Conservation (phyloP, 1,140 invertebrate genomes). For the Oppia nitens region DNA sequence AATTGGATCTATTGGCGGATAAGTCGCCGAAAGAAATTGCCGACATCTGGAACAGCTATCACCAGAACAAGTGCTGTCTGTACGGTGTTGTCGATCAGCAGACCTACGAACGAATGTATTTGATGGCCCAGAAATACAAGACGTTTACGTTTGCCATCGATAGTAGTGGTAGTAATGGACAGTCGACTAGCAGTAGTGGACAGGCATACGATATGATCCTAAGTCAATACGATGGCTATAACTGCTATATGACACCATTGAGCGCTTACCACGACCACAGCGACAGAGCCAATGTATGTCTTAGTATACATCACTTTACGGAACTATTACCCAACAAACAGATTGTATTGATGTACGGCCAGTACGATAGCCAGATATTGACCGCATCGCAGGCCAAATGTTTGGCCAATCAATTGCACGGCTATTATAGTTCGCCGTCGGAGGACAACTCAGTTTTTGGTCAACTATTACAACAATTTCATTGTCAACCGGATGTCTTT, state of each 20-base stretch:
- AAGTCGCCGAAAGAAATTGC: conserved; percentile 7
- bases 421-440: conserved; percentile 18
- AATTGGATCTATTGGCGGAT: conserved; percentile 13
- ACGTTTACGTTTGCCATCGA: conserved; percentile 11
- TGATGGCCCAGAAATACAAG: conserved; percentile 5
- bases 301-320: conserved; percentile 10
- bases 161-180: neutral
- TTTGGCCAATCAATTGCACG: conserved; percentile 19
- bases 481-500: conserved; percentile 17
- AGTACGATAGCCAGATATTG: conserved; percentile 13
- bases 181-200: neutral
- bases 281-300: conserved; percentile 8
- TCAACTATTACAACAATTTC: conserved; percentile 17
- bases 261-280: conserved; percentile 7
- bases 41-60: conserved; percentile 14
- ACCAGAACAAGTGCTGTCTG: conserved; percentile 4
- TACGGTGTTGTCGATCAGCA: conserved; percentile 2
- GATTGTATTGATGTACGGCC: conserved; percentile 12
- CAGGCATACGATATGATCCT: conserved; percentile 12
- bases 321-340: conserved; percentile 6
- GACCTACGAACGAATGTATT: conserved; percentile 9
- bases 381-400: conserved; percentile 16
- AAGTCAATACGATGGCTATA: conserved; percentile 9
- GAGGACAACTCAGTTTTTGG: conserved; percentile 8
- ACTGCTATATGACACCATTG: conserved; percentile 12